Percentiles rank a stretch among this genome's conserved stretches.
These are phyloP conservation scores for Smithornis capensis DNA, from an alignment of 2,113 vertebrate species.

Conservation along the genomic window DNA sequence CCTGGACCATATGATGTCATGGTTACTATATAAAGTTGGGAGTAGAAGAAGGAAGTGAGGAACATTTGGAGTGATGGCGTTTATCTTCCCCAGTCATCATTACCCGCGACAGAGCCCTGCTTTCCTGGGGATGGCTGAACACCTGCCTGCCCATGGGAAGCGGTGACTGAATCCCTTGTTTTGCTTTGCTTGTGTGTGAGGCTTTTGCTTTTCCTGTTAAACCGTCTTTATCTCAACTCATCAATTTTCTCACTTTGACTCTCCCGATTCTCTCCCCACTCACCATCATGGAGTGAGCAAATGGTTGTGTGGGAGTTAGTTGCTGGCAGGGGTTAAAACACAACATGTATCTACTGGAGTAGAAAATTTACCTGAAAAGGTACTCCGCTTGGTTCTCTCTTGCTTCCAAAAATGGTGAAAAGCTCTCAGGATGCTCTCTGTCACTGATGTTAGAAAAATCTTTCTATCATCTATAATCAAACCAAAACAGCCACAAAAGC, in stretches of 20 bases:
- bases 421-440: not conserved
- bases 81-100: accelerated
- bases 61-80: not conserved
- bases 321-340: not conserved
- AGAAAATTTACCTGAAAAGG: not conserved
- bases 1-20: not conserved
- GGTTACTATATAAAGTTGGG: not conserved
- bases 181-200: not conserved
- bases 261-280: not conserved
- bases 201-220: not conserved
- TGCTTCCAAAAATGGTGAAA: not conserved
- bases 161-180: not conserved
- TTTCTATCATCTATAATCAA: not conserved
- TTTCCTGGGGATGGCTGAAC: not conserved
- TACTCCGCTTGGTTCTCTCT: not conserved
- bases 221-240: not conserved
- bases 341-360: not conserved
- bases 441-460: not conserved
- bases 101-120: not conserved
- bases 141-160: not conserved
- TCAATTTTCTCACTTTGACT: not conserved
- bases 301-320: not conserved
- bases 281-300: not conserved
- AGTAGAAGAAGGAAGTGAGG: not conserved
- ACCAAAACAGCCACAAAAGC: not conserved